Evolutionary conservation across 2,113 vertebrate species (phyloP).

Genomic region (Gracilinanus agilis): DNA sequence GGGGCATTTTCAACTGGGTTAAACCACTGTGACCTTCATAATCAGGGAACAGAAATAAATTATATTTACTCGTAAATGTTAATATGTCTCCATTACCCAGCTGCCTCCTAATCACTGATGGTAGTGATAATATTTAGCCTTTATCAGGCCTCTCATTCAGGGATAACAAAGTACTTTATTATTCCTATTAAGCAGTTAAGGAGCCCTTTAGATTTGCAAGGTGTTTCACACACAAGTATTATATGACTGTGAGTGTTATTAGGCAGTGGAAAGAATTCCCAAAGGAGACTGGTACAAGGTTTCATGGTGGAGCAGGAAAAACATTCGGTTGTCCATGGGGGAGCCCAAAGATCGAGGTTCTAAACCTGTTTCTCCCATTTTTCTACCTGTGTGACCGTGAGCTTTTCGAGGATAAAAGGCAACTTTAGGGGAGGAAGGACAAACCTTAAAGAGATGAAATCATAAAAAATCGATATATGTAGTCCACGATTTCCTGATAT

Average conservation of each 20-base stretch:
- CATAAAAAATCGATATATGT: conserved; percentile 11
- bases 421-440: conserved; percentile 17
- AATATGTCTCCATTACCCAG: conserved; percentile 45
- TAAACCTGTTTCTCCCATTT: neutral
- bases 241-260: neutral
- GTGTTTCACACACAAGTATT: neutral
- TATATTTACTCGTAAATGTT: conserved; percentile 68
- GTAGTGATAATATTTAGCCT: conserved; percentile 47
- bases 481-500: conserved; percentile 45
- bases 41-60: conserved; percentile 73
- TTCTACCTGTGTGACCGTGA: neutral
- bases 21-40: conserved; percentile 71
- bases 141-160: conserved; percentile 46
- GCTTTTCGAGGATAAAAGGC: neutral
- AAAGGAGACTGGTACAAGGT: neutral
- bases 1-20: conserved; percentile 56
- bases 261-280: neutral
- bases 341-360: conserved; percentile 24
- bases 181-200: neutral
- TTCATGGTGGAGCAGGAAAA: neutral
- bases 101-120: conserved; percentile 65
- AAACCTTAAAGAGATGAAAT: conserved; percentile 69
- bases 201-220: neutral
- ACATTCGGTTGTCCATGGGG: neutral
- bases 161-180: conserved; percentile 68